These are phyloP conservation scores for Barypeithes pellucidus DNA, from an alignment of 2,888 invertebrate species.

Conservation along the genomic window DNA sequence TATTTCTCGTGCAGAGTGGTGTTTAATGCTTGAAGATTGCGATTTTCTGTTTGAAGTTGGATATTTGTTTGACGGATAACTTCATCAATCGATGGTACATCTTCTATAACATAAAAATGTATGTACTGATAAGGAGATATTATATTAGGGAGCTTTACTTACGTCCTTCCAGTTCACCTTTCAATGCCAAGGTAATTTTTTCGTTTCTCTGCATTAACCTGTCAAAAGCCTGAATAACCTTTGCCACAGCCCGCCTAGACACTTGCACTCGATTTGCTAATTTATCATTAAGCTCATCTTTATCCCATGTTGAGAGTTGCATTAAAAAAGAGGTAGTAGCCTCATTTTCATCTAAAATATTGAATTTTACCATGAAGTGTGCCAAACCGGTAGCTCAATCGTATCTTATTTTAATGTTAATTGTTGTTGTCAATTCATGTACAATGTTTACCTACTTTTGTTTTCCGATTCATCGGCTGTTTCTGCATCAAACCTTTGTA, in stretches of 20 bases:
- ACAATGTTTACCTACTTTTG: slow-evolving; percentile 78
- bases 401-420: neutral
- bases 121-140: neutral
- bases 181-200: slow-evolving; percentile 91
- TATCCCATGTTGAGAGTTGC: slow-evolving; percentile 97
- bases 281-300: slow-evolving; percentile 96
- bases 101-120: slow-evolving; percentile 68
- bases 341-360: slow-evolving; percentile 89
- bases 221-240: slow-evolving; percentile 97
- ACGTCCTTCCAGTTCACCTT: slow-evolving; percentile 85
- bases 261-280: slow-evolving; percentile 96
- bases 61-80: slow-evolving; percentile 88
- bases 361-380: slow-evolving; percentile 24
- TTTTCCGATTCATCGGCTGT: slow-evolving; percentile 97
- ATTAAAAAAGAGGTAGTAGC: slow-evolving; percentile 96
- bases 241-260: slow-evolving; percentile 96
- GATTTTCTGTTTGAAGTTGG: slow-evolving; percentile 92
- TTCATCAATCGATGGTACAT: slow-evolving; percentile 84
- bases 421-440: neutral
- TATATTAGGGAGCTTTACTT: slow-evolving; percentile 59
- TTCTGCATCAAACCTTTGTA: slow-evolving; percentile 97
- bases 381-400: too few relatives aligned
- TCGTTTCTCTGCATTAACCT: slow-evolving; percentile 96
- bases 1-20: slow-evolving; percentile 94
- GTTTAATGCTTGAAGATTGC: slow-evolving; percentile 91